Percentiles rank a stretch among this genome's conserved stretches.
These are phyloP conservation scores for Blennius ocellaris DNA, from an alignment of 2,113 vertebrate genomes.

Conservation along the genomic window DNA sequence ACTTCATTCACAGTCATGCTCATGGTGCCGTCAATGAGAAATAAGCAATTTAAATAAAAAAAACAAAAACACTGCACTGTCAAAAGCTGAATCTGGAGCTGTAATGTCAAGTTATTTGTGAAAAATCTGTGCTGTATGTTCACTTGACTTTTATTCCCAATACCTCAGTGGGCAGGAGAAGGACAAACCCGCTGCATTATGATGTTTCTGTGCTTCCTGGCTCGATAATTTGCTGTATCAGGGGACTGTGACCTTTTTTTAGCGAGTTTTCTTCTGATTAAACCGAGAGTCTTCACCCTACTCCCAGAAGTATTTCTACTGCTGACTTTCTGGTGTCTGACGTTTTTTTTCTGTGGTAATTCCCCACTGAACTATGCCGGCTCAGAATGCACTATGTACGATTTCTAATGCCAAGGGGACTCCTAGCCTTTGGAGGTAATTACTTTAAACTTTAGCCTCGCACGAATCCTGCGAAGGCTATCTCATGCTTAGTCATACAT, in stretches of 20 bases:
- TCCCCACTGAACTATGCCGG: neutral
- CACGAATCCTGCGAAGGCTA: neutral
- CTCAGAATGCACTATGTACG: neutral
- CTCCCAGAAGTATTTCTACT: neutral
- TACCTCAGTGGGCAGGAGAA: neutral
- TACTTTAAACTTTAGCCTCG: neutral
- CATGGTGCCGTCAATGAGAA: slow-evolving; percentile 5
- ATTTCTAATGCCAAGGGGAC: neutral
- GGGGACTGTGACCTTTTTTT: neutral
- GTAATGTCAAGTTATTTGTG: neutral
- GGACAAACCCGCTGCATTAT: neutral
- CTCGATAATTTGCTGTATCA: slow-evolving; percentile 10
- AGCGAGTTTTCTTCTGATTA: neutral
- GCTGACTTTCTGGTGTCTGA: neutral
- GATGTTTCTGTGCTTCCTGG: neutral
- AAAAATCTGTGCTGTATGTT: neutral
- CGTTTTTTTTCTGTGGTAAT: neutral
- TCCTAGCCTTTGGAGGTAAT: neutral
- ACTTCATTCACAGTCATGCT: neutral
- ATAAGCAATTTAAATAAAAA: neutral
- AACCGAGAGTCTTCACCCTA: neutral
- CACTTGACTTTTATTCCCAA: neutral
- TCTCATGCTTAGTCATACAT: neutral
- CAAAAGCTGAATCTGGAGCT: neutral
- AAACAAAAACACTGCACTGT: neutral